These are phyloP conservation scores for Colletes gigas DNA, from an alignment of 1,140 invertebrate species.

Conservation along the genomic window DNA sequence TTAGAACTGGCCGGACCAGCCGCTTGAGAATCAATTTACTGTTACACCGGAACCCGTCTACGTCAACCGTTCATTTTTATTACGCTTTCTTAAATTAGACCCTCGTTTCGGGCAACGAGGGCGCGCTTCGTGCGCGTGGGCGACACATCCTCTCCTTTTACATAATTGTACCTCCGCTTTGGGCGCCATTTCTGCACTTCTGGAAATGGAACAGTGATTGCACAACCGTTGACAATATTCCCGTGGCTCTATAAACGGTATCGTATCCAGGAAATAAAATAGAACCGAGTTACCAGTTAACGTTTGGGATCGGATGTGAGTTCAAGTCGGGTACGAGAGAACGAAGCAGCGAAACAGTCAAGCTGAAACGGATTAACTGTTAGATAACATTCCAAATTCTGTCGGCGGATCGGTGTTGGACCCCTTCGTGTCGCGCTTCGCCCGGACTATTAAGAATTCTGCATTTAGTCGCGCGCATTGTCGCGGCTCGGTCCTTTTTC, in stretches of 20 bases:
- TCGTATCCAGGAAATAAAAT: neutral
- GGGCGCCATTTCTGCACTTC: neutral
- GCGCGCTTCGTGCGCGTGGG: neutral
- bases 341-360: no score
- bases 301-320: no score
- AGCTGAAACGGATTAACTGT: no score
- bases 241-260: no score
- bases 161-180: neutral
- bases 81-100: slow-evolving; percentile 21
- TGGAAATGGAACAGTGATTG: neutral
- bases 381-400: neutral
- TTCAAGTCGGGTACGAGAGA: no score
- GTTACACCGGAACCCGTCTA: slow-evolving; percentile 20
- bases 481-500: slow-evolving; percentile 47
- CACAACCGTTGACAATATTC: neutral
- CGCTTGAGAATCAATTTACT: slow-evolving; percentile 77
- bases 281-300: no score
- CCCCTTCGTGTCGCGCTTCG: neutral
- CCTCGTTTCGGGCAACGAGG: neutral
- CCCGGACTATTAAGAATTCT: neutral
- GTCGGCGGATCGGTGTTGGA: neutral
- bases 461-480: slow-evolving; percentile 13
- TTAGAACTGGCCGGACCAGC: slow-evolving; percentile 56
- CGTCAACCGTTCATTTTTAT: slow-evolving; percentile 17
- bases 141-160: slow-evolving; percentile 1